Conservation (phyloP, 1,140 invertebrate species). For the Listronotus oregonensis region DNA sequence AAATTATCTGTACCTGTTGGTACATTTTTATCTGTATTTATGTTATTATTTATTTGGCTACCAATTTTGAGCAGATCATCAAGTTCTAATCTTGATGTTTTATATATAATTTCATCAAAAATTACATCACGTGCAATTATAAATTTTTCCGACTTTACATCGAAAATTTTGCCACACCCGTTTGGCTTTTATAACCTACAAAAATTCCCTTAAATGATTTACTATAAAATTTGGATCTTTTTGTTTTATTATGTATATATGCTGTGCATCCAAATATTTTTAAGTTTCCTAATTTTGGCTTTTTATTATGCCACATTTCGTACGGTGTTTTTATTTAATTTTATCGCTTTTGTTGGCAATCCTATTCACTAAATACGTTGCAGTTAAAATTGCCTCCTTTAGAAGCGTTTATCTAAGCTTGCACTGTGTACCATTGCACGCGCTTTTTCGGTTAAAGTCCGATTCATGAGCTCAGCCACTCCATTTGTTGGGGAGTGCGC, state of each 20-base stretch:
- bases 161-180: conserved; percentile 56
- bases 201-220: conserved; percentile 53
- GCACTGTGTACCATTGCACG: conserved; percentile 56
- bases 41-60: no score
- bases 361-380: conserved; percentile 57
- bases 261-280: conserved; percentile 58
- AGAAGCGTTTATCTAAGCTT: conserved; percentile 49
- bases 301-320: conserved; percentile 58
- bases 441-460: conserved; percentile 57
- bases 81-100: conserved; percentile 12
- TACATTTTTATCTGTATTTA: no score
- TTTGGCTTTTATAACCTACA: conserved; percentile 56
- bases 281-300: conserved; percentile 56
- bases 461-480: conserved; percentile 58
- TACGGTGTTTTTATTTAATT: conserved; percentile 54
- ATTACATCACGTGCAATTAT: conserved; percentile 54
- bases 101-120: conserved; percentile 49
- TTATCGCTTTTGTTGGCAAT: conserved; percentile 54
- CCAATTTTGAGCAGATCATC: not conserved
- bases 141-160: conserved; percentile 50
- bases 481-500: conserved; percentile 60
- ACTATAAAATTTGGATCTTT: conserved; percentile 54
- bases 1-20: no score
- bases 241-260: conserved; percentile 55
- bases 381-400: conserved; percentile 55